Base-by-base conservation (phyloP, 2,113 vertebrate genomes). In the Corythaixoides concolor region DNA sequence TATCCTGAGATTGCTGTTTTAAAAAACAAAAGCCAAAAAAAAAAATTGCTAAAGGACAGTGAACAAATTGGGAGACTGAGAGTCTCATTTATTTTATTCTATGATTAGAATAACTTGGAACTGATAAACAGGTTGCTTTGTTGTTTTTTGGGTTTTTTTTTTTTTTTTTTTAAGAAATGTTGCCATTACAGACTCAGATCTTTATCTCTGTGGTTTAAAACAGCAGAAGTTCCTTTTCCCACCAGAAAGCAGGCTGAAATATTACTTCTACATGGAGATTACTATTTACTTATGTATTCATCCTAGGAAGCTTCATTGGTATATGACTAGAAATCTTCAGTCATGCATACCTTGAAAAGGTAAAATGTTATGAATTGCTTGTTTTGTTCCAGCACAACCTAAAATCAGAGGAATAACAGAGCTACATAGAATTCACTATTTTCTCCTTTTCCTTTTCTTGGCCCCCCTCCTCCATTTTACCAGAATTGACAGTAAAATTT, bases 291-390 rank as follows among this genome's bases (percentile, higher is more conserved):
- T 93, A 90, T 84, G 12, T 23, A 81, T 69, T 95, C 83, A 94
- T 60, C 47, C 94, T 88, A n/a, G 45, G 90, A 94, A 95, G 18
- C 23, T 66, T 52, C 30, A 50, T 35, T 90, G 69, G 52, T 63
- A 88, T 81, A 62, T 91, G 82, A 97, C 91, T 95, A 89, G 96
- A 97, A 96, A 95, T 95, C 88, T 92, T 96, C 63, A 87, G 47
- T 77, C 62, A 64, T 21, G 23, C 4, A 37, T n/a, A 75, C 12
- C 56, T 92, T 87, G 76, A 69, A 96, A 97, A 92, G 82, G 47
- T 7, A 68, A 79, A 59, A 76, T 33, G 4, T 33, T 59, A 27
- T 35, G 4, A 69, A 86, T n/a, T n/a, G 5, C 6, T 64, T 37
- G 12, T 32, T 47, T 28, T 89, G 12, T 52, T 72, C 18, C 22